Conservation (phyloP, 1,140 invertebrate species). For the Tetramorium alpestre region DNA sequence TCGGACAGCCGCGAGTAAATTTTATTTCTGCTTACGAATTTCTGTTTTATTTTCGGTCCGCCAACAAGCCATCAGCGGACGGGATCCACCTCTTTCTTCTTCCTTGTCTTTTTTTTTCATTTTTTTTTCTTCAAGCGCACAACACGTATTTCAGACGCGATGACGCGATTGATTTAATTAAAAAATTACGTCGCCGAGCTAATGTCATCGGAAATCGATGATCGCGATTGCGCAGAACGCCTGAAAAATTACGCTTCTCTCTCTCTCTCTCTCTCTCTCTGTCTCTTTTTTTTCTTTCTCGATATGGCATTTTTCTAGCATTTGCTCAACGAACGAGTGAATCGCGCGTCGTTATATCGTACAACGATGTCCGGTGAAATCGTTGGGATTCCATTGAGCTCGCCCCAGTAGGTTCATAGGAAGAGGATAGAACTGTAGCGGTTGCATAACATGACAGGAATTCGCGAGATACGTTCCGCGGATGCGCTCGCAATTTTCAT, state of each 20-base stretch:
- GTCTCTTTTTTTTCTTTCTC: background rate
- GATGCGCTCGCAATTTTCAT: conserved; percentile 38
- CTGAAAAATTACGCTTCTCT: conserved; percentile 32
- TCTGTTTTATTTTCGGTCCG: conserved; percentile 43
- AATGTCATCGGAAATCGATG: conserved; percentile 54
- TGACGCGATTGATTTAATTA: conserved; percentile 58
- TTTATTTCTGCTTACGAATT: conserved; percentile 53
- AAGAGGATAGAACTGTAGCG: conserved; percentile 34
- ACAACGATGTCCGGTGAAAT: conserved; percentile 45
- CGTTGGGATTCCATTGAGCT: conserved; percentile 46
- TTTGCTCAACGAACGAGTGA: conserved; percentile 7
- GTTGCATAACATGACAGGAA: conserved; percentile 43
- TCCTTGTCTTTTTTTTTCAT: background rate
- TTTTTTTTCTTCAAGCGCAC: conserved; percentile 1
- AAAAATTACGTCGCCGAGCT: conserved; percentile 43
- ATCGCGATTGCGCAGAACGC: conserved; percentile 8
- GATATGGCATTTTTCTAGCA: conserved; percentile 38
- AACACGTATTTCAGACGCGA: conserved; percentile 37
- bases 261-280: background rate
- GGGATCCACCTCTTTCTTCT: background rate
- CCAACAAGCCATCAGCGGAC: conserved; percentile 3
- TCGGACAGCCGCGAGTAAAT: conserved; percentile 42
- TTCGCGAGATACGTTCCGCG: conserved; percentile 37
- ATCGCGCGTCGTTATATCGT: conserved; percentile 33
- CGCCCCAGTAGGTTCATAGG: conserved; percentile 5